Percentiles rank a stretch among this genome's conserved stretches.
phyloP scores from a whole-genome alignment of 2,797 vertebrate species.

The Falco naumanni region DNA sequence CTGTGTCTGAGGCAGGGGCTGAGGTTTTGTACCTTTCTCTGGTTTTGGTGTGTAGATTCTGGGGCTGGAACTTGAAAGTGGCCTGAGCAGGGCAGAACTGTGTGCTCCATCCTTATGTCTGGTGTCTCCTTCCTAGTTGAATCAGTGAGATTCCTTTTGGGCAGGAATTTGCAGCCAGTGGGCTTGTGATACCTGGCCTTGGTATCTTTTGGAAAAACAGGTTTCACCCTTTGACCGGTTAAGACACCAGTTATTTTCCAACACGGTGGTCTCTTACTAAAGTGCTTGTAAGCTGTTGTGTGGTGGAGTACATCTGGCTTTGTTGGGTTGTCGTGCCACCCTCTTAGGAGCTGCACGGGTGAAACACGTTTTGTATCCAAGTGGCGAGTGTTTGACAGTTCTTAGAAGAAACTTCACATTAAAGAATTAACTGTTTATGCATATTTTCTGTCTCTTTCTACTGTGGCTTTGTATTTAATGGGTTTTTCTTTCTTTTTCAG shows the following conservation, averaged over 20 bases:
- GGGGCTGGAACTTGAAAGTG: neutral
- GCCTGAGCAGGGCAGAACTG: neutral
- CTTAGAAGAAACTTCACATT: neutral
- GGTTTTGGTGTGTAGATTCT: neutral
- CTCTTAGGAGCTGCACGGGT: neutral
- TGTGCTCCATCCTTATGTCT: fast-evolving
- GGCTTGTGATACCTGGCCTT: neutral
- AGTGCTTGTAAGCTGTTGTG: neutral
- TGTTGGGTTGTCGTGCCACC: neutral
- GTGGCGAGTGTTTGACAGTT: neutral
- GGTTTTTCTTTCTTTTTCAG: constrained; percentile 72
- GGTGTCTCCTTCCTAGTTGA: neutral
- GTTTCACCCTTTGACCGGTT: neutral
- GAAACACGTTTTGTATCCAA: neutral
- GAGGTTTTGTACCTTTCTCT: neutral
- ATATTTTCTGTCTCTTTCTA: neutral
- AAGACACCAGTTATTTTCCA: neutral
- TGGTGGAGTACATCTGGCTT: neutral
- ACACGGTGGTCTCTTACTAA: fast-evolving
- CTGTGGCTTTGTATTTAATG: neutral
- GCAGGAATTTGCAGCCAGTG: neutral
- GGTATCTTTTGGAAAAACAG: neutral
- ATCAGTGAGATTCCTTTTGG: neutral
- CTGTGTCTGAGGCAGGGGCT: neutral
- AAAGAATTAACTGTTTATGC: neutral